A percentile compares a stretch with the other conserved stretches of the same genome.
Evolutionary conservation across 2,797 vertebrate species (phyloP).

Genomic region (Pangasius mekongensis): DNA sequence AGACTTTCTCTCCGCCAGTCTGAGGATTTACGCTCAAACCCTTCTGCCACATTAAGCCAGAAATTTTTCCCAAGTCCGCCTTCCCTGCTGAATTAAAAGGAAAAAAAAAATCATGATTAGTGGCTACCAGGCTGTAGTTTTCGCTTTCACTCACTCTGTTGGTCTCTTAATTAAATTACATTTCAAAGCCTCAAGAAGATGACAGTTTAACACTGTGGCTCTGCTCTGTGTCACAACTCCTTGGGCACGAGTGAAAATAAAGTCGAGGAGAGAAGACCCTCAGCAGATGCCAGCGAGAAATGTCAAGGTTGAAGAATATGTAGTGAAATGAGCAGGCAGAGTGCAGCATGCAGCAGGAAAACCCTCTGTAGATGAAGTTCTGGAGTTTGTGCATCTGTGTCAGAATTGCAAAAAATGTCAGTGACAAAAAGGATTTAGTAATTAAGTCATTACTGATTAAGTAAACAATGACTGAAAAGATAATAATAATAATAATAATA

Average conservation of each 20-base stretch:
- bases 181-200: conserved; percentile 46
- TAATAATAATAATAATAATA: neutral
- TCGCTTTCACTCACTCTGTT: conserved; percentile 25
- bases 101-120: conserved; percentile 20
- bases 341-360: neutral
- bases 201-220: conserved; percentile 51
- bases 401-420: neutral
- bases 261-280: conserved; percentile 34
- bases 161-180: conserved; percentile 48
- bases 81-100: conserved; percentile 8
- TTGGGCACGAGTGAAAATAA: conserved; percentile 40
- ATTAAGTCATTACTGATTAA: too few relatives aligned
- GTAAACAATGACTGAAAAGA: neutral
- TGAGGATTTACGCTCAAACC: neutral
- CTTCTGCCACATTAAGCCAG: neutral
- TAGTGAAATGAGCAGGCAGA: conserved; percentile 33
- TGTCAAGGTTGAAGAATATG: conserved; percentile 63
- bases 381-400: neutral
- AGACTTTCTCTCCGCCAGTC: neutral
- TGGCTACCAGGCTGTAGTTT: conserved; percentile 28
- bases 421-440: neutral
- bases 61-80: neutral
- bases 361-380: neutral
- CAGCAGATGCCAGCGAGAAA: conserved; percentile 50
- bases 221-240: conserved; percentile 51